These are phyloP conservation scores for Limnodromus scolopaceus DNA, from an alignment of 2,797 vertebrate species.

Conservation along the genomic window DNA sequence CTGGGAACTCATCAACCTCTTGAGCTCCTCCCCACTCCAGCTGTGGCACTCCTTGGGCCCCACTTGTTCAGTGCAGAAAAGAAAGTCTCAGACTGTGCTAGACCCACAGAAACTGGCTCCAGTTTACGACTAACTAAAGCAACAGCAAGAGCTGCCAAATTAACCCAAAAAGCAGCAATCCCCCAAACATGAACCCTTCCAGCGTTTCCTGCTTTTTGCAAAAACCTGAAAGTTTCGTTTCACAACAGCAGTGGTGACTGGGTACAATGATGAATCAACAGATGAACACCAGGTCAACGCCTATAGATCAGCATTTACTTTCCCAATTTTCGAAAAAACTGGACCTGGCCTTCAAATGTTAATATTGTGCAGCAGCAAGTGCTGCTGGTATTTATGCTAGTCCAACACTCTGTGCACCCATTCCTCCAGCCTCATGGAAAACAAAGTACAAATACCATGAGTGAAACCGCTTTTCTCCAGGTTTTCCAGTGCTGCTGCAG, in stretches of 20 bases:
- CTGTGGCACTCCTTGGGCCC: background rate
- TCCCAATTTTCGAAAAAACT: background rate
- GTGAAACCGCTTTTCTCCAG: background rate
- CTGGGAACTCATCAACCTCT: background rate
- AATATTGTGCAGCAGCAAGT: background rate
- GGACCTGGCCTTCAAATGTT: background rate
- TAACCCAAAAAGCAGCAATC: background rate
- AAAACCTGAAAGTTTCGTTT: background rate
- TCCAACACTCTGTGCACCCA: fast-evolving
- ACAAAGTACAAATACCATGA: background rate
- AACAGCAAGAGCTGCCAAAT: background rate
- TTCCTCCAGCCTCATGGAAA: background rate
- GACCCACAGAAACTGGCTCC: background rate
- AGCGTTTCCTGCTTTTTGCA: background rate
- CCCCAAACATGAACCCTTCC: background rate
- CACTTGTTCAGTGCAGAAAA: background rate
- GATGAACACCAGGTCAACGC: background rate
- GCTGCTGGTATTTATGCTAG: fast-evolving
- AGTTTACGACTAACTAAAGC: background rate
- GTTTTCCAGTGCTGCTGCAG: background rate
- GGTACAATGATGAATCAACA: fast-evolving
- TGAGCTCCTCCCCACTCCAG: background rate
- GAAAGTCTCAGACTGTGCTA: background rate
- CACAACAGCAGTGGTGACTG: background rate
- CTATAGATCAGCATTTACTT: background rate